A percentile compares a stretch with the other conserved stretches of the same genome.
Evolutionary conservation across 37 sponge, comb jelly and placozoan genomes (phyloP).

Genomic region (Chondrosia reniformis): DNA sequence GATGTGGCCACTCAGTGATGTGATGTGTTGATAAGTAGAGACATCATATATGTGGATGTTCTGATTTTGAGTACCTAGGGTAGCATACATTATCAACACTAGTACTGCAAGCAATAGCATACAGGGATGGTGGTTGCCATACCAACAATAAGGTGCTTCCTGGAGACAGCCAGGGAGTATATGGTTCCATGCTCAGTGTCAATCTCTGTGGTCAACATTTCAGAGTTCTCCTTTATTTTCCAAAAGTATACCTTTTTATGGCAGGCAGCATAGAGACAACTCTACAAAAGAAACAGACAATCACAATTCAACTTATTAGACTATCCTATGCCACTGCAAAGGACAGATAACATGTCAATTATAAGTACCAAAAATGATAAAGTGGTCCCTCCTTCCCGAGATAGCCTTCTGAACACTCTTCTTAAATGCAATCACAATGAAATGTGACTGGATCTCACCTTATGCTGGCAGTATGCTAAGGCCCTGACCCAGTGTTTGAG

Average conservation of each 20-base stretch:
- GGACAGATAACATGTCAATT: neutral
- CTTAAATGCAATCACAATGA: neutral
- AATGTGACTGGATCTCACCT: slow-evolving; percentile 27
- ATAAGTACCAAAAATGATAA: neutral
- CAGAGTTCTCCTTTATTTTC: slow-evolving; percentile 64
- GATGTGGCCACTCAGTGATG: slow-evolving; percentile 84
- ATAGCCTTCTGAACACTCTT: no score
- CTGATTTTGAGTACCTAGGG: slow-evolving; percentile 84
- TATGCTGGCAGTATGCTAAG: slow-evolving; percentile 67
- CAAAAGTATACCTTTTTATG: slow-evolving; percentile 85
- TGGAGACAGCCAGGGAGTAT: slow-evolving; percentile 83
- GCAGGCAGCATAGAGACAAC: slow-evolving; percentile 69
- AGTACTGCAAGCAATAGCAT: neutral
- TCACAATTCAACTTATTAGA: neutral
- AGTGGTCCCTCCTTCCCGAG: neutral
- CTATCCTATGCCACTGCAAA: neutral
- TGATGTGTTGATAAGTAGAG: slow-evolving; percentile 58
- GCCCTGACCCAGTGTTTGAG: slow-evolving; percentile 71
- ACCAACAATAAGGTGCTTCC: slow-evolving; percentile 78
- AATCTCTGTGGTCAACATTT: slow-evolving; percentile 36
- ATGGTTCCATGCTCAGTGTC: slow-evolving; percentile 76
- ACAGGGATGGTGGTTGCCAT: no score
- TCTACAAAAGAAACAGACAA: slow-evolving; percentile 26
- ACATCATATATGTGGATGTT: slow-evolving; percentile 86
- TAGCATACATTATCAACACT: neutral